Percentiles rank a stretch among this genome's conserved stretches.
Evolutionary conservation across 2,113 vertebrate species (phyloP).

Genomic region (Ophthalmolycus amberensis): DNA sequence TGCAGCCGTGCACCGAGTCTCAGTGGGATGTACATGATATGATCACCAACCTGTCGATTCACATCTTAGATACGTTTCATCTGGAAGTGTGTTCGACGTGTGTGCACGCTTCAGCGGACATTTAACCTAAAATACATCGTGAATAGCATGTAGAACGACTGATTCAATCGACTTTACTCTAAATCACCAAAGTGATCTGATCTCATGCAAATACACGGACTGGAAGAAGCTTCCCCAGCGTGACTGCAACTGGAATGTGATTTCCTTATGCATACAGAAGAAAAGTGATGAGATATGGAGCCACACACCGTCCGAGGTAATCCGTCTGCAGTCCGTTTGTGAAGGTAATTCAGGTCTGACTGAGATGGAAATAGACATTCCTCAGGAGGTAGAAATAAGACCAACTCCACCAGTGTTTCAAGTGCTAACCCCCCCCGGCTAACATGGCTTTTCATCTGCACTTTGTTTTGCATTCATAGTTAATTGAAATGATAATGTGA

Average conservation of each 20-base stretch:
- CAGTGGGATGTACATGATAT: slow-evolving; percentile 9
- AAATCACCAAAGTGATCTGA: slow-evolving; percentile 28
- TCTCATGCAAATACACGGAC: slow-evolving; percentile 32
- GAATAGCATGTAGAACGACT: slow-evolving; percentile 8
- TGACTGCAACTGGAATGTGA: background rate
- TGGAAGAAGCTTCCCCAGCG: background rate
- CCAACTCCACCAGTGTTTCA: slow-evolving; percentile 19
- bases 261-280: slow-evolving; percentile 1
- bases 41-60: slow-evolving; percentile 19
- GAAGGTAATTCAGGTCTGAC: slow-evolving; percentile 33
- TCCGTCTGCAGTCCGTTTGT: slow-evolving; percentile 11
- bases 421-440: slow-evolving; percentile 46
- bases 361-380: slow-evolving; percentile 39
- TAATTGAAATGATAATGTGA: slow-evolving; percentile 50
- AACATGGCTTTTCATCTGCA: slow-evolving; percentile 39
- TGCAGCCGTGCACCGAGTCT: background rate
- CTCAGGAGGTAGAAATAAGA: slow-evolving; percentile 35
- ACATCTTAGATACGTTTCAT: slow-evolving; percentile 16
- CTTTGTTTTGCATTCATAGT: slow-evolving; percentile 41
- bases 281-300: slow-evolving; percentile 22
- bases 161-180: slow-evolving; percentile 22
- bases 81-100: background rate
- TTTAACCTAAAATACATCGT: background rate
- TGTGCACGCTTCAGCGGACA: background rate
- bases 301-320: slow-evolving; percentile 1